Evolutionary conservation across 2,888 invertebrate species (phyloP).

Genomic region (Lymantria monacha): DNA sequence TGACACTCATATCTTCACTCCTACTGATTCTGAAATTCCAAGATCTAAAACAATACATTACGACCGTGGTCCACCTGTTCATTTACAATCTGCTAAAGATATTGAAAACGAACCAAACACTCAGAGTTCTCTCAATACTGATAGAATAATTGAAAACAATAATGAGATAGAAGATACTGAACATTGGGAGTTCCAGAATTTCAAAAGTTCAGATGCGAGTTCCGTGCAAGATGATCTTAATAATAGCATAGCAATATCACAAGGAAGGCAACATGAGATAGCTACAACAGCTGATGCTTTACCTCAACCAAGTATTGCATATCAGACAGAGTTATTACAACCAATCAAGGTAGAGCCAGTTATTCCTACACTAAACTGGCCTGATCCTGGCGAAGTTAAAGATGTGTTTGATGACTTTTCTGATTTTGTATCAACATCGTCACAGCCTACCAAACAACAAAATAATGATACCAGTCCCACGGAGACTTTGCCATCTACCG

Average conservation of each 20-base stretch:
- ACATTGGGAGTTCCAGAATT: conserved; percentile 75
- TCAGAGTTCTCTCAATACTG: conserved; percentile 15
- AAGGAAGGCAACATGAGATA: conserved; percentile 21
- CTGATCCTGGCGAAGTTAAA: conserved; percentile 75
- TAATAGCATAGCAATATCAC: conserved; percentile 10
- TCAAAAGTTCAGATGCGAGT: conserved; percentile 44
- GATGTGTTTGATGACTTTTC: conserved; percentile 72
- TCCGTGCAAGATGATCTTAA: conserved; percentile 10
- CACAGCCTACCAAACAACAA: conserved; percentile 39
- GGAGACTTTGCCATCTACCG: conserved; percentile 5
- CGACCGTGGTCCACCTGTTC: conserved; percentile 49
- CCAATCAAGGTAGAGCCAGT: conserved; percentile 69
- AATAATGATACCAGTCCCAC: conserved; percentile 2
- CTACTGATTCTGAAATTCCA: conserved; percentile 76
- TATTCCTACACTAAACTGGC: conserved; percentile 76
- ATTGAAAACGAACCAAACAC: conserved; percentile 26
- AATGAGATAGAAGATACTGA: conserved; percentile 48
- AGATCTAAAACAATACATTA: conserved; percentile 78
- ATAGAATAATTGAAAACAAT: conserved; percentile 18
- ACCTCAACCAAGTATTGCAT: conserved; percentile 36
- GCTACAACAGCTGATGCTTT: conserved; percentile 24
- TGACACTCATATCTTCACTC: conserved; percentile 78
- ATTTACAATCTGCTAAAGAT: conserved; percentile 45
- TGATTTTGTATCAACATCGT: conserved; percentile 60
- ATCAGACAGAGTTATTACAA: conserved; percentile 63